phyloP scores from a whole-genome alignment of 2,797 vertebrate species.

The Thripadectes ignobilis region DNA sequence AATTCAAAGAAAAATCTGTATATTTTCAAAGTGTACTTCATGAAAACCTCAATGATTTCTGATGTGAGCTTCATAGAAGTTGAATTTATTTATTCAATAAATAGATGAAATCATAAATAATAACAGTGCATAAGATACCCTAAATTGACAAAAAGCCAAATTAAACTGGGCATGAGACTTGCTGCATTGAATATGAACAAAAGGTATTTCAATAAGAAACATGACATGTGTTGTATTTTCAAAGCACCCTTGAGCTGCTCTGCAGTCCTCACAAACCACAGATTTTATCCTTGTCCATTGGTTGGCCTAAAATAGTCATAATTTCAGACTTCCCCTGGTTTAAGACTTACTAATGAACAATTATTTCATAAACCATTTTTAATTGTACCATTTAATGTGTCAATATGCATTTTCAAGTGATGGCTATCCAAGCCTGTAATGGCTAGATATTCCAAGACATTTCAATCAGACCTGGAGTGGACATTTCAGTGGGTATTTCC shows the following conservation, averaged over 20 bases:
- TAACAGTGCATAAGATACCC: slow-evolving; percentile 23
- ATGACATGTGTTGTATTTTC: background rate
- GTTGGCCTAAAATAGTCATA: background rate
- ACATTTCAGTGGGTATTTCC: background rate
- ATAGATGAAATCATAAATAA: slow-evolving; percentile 58
- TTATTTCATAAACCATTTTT: slow-evolving; percentile 8
- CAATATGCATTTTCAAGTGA: background rate
- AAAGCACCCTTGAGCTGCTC: background rate
- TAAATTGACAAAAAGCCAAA: background rate
- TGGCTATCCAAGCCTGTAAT: background rate
- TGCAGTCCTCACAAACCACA: background rate
- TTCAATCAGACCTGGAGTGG: background rate
- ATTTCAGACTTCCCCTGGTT: background rate
- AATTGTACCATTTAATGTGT: background rate
- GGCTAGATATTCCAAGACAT: background rate
- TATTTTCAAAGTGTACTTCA: background rate
- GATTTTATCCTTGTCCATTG: background rate
- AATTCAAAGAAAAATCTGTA: background rate
- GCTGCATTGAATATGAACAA: slow-evolving; percentile 16
- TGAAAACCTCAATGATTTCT: slow-evolving; percentile 43
- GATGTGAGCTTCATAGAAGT: background rate
- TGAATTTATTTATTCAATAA: slow-evolving; percentile 46
- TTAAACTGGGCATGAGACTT: background rate
- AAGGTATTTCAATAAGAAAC: background rate
- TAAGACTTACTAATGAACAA: background rate